Evolutionary conservation across 2,888 invertebrate species (phyloP).

Genomic region (Phengaris arion): DNA sequence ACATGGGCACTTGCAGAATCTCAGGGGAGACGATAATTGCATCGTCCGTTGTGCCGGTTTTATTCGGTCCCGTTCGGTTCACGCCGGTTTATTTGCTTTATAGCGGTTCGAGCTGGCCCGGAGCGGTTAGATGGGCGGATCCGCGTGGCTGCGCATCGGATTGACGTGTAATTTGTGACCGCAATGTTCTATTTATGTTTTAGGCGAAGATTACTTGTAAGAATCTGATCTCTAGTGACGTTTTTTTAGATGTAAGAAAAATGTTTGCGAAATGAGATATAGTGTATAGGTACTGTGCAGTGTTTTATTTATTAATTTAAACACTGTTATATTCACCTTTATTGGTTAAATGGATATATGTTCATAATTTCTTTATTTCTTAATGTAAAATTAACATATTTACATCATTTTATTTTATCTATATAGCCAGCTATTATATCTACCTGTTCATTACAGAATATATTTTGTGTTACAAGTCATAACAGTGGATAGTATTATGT

Average conservation of each 20-base stretch:
- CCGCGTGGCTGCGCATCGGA: conserved; percentile 63
- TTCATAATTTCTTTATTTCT: background rate
- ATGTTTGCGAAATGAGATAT: background rate
- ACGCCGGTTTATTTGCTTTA: conserved; percentile 33
- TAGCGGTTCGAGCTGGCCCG: conserved; percentile 44
- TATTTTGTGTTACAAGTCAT: background rate
- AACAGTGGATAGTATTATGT: background rate
- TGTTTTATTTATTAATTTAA: background rate
- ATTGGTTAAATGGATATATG: background rate
- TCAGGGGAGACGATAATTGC: conserved; percentile 42
- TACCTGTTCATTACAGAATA: conserved; percentile 10
- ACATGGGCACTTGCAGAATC: conserved; percentile 25
- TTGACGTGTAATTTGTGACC: conserved; percentile 66
- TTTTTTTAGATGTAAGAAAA: conserved; percentile 5
- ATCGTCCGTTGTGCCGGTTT: conserved; percentile 42
- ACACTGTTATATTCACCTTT: background rate
- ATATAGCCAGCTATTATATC: background rate
- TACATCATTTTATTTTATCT: background rate
- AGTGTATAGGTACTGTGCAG: background rate
- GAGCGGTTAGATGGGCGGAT: conserved; percentile 48
- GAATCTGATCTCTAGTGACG: conserved; percentile 11
- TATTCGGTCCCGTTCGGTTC: conserved; percentile 46
- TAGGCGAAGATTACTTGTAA: conserved; percentile 25
- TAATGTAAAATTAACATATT: background rate
- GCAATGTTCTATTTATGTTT: conserved; percentile 47